Base-by-base conservation (phyloP, 2,888 invertebrate species). In the Pasiphila rectangulata region DNA sequence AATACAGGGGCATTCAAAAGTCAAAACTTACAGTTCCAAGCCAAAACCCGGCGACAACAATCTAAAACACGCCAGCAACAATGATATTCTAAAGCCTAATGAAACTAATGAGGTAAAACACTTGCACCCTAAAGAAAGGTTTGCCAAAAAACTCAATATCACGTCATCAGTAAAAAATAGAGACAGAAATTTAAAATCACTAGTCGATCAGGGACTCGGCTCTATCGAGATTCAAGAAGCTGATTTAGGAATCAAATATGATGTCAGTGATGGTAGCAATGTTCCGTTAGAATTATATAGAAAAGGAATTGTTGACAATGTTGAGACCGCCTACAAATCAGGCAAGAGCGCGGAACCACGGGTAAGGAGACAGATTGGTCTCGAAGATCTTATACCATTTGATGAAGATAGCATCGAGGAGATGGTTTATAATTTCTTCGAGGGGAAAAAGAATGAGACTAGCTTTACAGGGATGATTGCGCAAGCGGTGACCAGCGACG, bases 1-100 rank as follows among this genome's bases (percentile, higher is more conserved):
- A 17, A 95, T 95, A 60, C 94, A 95, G 75, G 95, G 95, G 0
- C 95, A 95, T 72, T 95, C 95, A 0, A 95, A 95, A 82, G 95
- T 95, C 0, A 95, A 95, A 82, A 95, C 94, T 0, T 95, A 95
- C 66, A 93, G 95, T 7, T 93, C 94, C 0, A 90, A 89, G 52
- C 89, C 90, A 46, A 79, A 79, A 61, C 47, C 68, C 20, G 66
- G 72, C 21, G 84, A 87, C 2, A n/a, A n/a, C n/a, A 82, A 88
- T 2, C 82, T 85, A 17, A 80, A 83, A 47, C 69, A 75, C 27
- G 61, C 67, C 1, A 62, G 63, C 9, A 70, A 56, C 40, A 92
- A 92, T 58, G 91, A 92, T 66, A 90, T 91, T 51, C 72, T 83
- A 6, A 87, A 86, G 54, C 76, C 74, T 3, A 81, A 85, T 48